Conservation (phyloP, 1,140 invertebrate genomes). For the Pseudachorutes palmiensis region DNA sequence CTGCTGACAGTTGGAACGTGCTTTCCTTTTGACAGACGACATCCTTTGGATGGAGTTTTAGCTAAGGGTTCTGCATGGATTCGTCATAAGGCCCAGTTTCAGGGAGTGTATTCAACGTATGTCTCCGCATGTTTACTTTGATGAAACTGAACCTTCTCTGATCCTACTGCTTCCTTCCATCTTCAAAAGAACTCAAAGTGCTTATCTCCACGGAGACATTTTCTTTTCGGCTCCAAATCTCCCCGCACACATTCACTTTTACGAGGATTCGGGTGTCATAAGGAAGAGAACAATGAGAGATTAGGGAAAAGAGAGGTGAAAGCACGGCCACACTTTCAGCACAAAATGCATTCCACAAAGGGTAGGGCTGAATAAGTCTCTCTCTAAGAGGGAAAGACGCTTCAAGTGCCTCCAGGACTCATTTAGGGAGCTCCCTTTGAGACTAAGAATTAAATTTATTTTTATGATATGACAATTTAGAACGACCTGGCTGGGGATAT, state of each 20-base stretch:
- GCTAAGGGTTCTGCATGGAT: neutral
- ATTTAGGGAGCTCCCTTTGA: neutral
- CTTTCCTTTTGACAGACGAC: neutral
- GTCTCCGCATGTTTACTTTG: neutral
- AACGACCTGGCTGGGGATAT: neutral
- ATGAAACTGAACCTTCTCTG: neutral
- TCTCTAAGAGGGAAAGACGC: neutral
- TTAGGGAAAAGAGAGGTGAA: neutral
- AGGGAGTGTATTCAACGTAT: neutral
- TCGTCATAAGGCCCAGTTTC: neutral
- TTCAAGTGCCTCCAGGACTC: neutral
- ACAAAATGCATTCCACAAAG: neutral
- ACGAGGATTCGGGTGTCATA: neutral
- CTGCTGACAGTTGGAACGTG: neutral
- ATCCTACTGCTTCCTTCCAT: neutral
- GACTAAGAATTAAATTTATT: neutral
- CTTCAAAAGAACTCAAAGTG: neutral
- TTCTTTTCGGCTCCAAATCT: neutral
- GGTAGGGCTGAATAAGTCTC: neutral
- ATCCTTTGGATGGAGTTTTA: neutral
- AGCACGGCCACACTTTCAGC: neutral
- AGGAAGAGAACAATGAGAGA: neutral
- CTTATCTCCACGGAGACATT: slow-evolving; percentile 8
- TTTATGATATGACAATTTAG: slow-evolving; percentile 5
- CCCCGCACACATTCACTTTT: neutral